These are phyloP conservation scores for Netelia fuscicornis DNA, from an alignment of 2,888 invertebrate species.

Conservation along the genomic window DNA sequence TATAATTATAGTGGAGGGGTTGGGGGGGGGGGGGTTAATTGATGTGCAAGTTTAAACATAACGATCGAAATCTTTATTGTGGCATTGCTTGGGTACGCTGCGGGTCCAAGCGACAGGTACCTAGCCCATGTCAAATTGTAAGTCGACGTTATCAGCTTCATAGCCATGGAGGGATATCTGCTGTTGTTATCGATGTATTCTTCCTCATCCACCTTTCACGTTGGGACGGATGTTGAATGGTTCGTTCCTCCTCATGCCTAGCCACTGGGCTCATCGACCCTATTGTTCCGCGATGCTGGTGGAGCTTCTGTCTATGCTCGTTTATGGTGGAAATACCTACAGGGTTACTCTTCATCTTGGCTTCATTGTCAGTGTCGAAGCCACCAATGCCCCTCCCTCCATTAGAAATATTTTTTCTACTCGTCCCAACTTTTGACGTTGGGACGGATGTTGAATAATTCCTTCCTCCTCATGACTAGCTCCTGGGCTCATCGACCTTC, in stretches of 20 bases:
- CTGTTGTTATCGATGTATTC: slow-evolving; percentile 5
- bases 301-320: too few relatives aligned
- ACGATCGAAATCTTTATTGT: slow-evolving; percentile 75
- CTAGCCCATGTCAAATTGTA: slow-evolving; percentile 76
- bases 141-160: slow-evolving; percentile 74
- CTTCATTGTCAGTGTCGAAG: too few relatives aligned
- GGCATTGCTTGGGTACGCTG: slow-evolving; percentile 55
- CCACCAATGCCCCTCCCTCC: too few relatives aligned
- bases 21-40: background rate
- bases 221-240: slow-evolving; percentile 74
- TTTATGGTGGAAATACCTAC: slow-evolving; percentile 32
- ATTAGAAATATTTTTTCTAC: too few relatives aligned
- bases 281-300: too few relatives aligned
- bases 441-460: too few relatives aligned
- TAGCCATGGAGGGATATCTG: slow-evolving; percentile 74
- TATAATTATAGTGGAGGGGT: background rate
- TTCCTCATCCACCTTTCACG: slow-evolving; percentile 4
- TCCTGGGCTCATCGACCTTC: slow-evolving; percentile 76
- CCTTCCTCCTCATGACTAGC: slow-evolving; percentile 18
- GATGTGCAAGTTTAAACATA: slow-evolving; percentile 39
- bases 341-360: too few relatives aligned
- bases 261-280: too few relatives aligned
- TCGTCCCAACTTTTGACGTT: too few relatives aligned
- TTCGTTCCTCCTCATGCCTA: slow-evolving; percentile 45
- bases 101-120: slow-evolving; percentile 63